Conservation (phyloP, 1,140 invertebrate genomes). For the Hydropsyche tenuis region DNA sequence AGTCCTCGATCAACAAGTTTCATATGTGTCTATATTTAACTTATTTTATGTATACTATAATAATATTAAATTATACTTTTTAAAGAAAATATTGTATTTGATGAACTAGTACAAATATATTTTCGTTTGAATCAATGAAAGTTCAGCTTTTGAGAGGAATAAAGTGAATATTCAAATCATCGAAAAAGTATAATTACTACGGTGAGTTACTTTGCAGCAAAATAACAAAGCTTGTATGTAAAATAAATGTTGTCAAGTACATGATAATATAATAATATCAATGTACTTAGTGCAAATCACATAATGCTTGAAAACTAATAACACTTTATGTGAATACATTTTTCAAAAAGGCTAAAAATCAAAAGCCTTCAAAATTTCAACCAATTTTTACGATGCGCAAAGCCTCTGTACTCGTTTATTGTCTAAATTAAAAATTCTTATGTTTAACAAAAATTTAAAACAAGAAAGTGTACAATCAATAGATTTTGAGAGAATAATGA, state of each 20-base stretch:
- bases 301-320: slow-evolving; percentile 16
- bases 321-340: background rate
- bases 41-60: too few species aligned
- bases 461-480: background rate
- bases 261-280: background rate
- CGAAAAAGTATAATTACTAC: background rate
- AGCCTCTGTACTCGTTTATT: slow-evolving; percentile 5
- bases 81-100: too few species aligned
- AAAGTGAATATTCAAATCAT: too few species aligned
- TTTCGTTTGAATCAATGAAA: too few species aligned
- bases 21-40: too few species aligned
- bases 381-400: slow-evolving; percentile 13
- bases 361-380: background rate
- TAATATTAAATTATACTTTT: too few species aligned
- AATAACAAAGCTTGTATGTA: slow-evolving; percentile 29
- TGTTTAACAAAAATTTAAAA: background rate
- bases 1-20: too few species aligned
- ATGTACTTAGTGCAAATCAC: slow-evolving; percentile 25
- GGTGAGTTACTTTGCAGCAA: slow-evolving; percentile 3
- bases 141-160: too few species aligned
- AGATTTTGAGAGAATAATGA: too few species aligned
- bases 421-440: background rate
- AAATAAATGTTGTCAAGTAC: background rate
- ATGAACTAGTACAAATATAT: too few species aligned
- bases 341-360: background rate